Evolutionary conservation across 2,888 invertebrate species (phyloP).

Genomic region (Microplitis manilae): DNA sequence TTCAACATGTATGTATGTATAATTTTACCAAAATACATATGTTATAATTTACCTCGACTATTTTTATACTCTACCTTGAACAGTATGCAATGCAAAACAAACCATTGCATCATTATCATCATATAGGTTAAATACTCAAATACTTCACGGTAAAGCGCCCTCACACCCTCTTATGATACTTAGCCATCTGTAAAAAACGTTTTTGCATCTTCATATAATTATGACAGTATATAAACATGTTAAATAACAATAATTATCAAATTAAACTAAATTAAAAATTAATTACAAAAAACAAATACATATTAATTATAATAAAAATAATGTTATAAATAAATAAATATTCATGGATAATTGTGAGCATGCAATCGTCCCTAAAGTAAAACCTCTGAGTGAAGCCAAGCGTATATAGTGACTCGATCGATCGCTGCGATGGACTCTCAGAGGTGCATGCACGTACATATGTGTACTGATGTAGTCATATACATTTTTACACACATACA

Average conservation of each 20-base stretch:
- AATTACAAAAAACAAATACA: conserved; percentile 7
- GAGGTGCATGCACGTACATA: conserved; percentile 1
- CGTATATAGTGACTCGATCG: conserved; percentile 26
- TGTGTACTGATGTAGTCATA: neutral
- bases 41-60: neutral
- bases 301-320: neutral
- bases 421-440: conserved; percentile 24
- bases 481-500: conserved; percentile 28
- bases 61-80: conserved; percentile 3
- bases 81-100: conserved; percentile 2
- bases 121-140: conserved; percentile 21
- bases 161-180: conserved; percentile 22
- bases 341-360: conserved; percentile 5
- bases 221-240: conserved; percentile 40
- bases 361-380: conserved; percentile 28
- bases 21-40: neutral
- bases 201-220: conserved; percentile 42
- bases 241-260: neutral
- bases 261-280: neutral
- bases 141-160: conserved; percentile 22
- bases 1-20: neutral
- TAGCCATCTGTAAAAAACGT: conserved; percentile 23
- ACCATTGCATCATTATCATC: neutral
- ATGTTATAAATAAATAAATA: neutral
- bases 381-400: conserved; percentile 14